Base-by-base conservation (phyloP, 23 tunicate species). In the Diplosoma virens region DNA sequence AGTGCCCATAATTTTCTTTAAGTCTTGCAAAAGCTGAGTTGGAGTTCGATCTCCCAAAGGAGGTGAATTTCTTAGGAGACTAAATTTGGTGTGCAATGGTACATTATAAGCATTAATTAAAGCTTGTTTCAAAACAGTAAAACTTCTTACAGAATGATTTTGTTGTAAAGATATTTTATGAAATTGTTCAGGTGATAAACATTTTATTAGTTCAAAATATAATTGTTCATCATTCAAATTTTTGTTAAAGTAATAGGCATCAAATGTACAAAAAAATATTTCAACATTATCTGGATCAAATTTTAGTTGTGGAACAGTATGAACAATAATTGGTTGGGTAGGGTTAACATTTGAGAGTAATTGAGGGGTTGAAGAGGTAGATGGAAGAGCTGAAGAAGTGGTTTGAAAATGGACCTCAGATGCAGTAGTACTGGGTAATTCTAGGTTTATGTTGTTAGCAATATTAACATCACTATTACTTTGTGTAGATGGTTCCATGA, bases 21-120 rank as follows among this genome's bases (percentile, higher is more conserved):
- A 29, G n/a, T 61, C 69, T 5, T 16, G 14, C 6, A 61, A 29
- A 17, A 61, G 35, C 30, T 61, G 35, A 27, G 69, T 9, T 27
- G 69, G 69, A 35, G 69, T 61, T 14, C 69, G 69, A 22, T 61
- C 69, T 9, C 69, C 69, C 69, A 61, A 5, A 29, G 69, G 23
- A 5, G 69, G 69, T 5, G 69, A 18, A 29, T 61, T 35, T 4
- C 35, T 27, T n/a, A 61, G n/a, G 6, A 7, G 17, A 16, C 30
- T 18, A 4, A 61, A 29, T 61, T 29, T 28, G 28, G 17, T 18
- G 7, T 61, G 69, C 35, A 61, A 26, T 11, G 69, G 35, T 14
- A 29, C 35, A 61, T 16, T 26, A 22, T 61, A 61, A 27, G 21
- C 21, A 7, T 61, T 29, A 6, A 29, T 61, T 6, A 61, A 22